A percentile compares a stretch with the other conserved stretches of the same genome.
These are phyloP conservation scores for Varanus salvator DNA, from an alignment of 2,113 vertebrate genomes.

Conservation along the genomic window DNA sequence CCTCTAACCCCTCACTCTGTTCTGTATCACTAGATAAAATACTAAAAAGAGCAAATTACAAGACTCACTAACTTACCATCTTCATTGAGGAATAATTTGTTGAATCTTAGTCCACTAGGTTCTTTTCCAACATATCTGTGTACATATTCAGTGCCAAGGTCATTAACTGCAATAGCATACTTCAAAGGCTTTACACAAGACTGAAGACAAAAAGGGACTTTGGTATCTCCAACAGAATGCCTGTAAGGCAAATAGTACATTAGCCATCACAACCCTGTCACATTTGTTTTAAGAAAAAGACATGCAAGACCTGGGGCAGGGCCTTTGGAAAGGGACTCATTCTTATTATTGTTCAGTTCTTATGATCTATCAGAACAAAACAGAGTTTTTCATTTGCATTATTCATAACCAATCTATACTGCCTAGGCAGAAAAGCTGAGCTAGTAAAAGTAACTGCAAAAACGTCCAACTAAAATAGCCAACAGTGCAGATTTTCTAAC, in stretches of 20 bases:
- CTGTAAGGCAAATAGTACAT: constrained; percentile 68
- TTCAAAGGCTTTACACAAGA: constrained; percentile 98
- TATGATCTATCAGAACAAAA: background rate
- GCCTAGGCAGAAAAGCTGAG: background rate
- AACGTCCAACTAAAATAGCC: background rate
- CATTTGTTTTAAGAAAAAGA: background rate
- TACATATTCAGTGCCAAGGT: constrained; percentile 96
- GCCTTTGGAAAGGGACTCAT: background rate
- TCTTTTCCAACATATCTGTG: constrained; percentile 98
- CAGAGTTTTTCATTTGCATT: background rate
- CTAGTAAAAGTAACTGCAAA: background rate
- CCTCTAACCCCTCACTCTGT: no score
- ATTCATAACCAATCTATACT: background rate
- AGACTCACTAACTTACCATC: constrained; percentile 84
- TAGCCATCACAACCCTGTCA: background rate
- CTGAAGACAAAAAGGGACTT: constrained; percentile 98
- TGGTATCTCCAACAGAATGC: constrained; percentile 96
- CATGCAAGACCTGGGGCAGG: background rate
- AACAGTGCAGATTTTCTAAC: no score
- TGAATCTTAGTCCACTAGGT: constrained; percentile 96
- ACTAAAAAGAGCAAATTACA: background rate
- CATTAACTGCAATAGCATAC: constrained; percentile 94
- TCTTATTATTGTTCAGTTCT: background rate
- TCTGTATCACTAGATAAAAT: background rate
- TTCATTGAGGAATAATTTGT: constrained; percentile 98